phyloP scores from a whole-genome alignment of 2,888 invertebrate species.

The Platycheirus albimanus region DNA sequence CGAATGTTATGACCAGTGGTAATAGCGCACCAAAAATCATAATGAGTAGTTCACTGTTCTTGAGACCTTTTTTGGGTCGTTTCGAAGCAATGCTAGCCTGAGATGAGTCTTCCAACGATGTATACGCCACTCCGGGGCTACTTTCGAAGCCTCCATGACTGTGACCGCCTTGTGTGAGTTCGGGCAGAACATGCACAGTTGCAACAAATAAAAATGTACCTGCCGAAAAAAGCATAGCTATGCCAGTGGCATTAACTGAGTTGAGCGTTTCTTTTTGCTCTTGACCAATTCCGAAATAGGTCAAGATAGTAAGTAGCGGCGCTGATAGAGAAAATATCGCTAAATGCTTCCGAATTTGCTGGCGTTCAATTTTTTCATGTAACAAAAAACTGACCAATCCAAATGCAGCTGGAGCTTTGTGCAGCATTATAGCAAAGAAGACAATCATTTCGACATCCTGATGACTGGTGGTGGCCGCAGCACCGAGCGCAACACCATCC shows the following conservation, averaged over 20 bases:
- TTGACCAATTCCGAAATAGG: slow-evolving; percentile 96
- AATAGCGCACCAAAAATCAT: slow-evolving; percentile 93
- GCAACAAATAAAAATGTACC: slow-evolving; percentile 99
- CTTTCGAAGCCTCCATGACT: slow-evolving; percentile 70
- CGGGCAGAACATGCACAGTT: slow-evolving; percentile 98
- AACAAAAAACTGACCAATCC: slow-evolving; percentile 98
- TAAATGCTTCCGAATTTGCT: slow-evolving; percentile 92
- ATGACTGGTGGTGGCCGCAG: slow-evolving; percentile 97
- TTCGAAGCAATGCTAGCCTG: slow-evolving; percentile 49
- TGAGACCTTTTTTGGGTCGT: slow-evolving; percentile 85
- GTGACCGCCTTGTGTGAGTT: slow-evolving; percentile 87
- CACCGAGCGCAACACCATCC: slow-evolving; percentile 98
- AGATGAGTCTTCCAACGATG: slow-evolving; percentile 77
- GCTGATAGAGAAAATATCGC: slow-evolving; percentile 96
- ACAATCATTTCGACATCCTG: slow-evolving; percentile 98
- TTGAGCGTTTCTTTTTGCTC: slow-evolving; percentile 95
- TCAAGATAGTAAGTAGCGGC: slow-evolving; percentile 93
- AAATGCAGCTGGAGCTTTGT: slow-evolving; percentile 99
- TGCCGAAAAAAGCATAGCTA: slow-evolving; percentile 99
- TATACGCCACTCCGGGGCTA: slow-evolving; percentile 46
- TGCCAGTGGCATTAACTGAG: slow-evolving; percentile 95
- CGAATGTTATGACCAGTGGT: slow-evolving; percentile 94
- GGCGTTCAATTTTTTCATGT: slow-evolving; percentile 96
- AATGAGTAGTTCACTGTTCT: slow-evolving; percentile 90
- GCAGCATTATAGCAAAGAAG: slow-evolving; percentile 99